Percentiles rank a stretch among this genome's conserved stretches.
These are phyloP conservation scores for cat (Felis catus) DNA, from an alignment of 2,113 vertebrate genomes.

Conservation along the genomic window DNA sequence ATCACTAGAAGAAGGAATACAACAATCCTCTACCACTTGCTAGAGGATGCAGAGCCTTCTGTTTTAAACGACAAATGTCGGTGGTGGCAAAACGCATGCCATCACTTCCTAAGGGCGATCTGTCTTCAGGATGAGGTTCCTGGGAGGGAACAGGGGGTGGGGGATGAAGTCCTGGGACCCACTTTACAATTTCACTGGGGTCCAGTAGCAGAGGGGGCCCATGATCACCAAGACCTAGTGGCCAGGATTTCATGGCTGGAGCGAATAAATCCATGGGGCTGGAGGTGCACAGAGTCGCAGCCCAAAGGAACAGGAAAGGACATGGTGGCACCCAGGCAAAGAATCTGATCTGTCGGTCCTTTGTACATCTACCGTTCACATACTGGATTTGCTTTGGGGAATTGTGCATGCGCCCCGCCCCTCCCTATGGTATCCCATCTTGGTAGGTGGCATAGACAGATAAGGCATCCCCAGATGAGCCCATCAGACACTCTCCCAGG, in stretches of 20 bases:
- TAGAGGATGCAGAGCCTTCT: not conserved
- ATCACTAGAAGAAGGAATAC: not conserved
- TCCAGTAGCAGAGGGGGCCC: too few species aligned
- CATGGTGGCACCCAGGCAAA: not conserved
- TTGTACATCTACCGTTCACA: not conserved
- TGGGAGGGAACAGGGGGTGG: not conserved
- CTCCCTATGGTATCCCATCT: accelerated
- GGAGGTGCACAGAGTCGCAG: not conserved
- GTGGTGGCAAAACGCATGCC: not conserved
- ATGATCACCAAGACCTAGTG: not conserved
- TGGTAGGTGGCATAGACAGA: not conserved
- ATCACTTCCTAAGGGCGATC: not conserved
- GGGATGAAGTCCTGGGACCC: not conserved
- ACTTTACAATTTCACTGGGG: not conserved
- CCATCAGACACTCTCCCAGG: not conserved
- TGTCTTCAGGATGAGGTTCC: not conserved
- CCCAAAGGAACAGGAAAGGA: not conserved
- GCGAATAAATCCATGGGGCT: not conserved
- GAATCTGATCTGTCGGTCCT: not conserved
- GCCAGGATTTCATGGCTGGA: not conserved
- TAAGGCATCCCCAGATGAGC: not conserved
- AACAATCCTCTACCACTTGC: not conserved
- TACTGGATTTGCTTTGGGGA: not conserved
- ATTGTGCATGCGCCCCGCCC: accelerated
- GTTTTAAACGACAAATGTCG: not conserved